These are phyloP conservation scores for Rhizomys pruinosus DNA, from an alignment of 2,113 vertebrate genomes.

Conservation along the genomic window DNA sequence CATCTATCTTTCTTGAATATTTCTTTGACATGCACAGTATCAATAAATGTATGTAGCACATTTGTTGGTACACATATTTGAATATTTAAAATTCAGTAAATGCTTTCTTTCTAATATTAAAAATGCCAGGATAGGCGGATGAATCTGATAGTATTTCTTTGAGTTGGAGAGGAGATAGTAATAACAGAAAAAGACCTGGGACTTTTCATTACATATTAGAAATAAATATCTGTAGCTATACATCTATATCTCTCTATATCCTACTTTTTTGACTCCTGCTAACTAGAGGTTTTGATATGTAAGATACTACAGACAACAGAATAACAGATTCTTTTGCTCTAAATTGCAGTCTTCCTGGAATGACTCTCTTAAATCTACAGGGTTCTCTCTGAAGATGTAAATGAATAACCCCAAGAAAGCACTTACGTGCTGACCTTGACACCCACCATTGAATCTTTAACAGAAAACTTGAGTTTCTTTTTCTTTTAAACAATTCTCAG, in stretches of 20 bases:
- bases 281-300: neutral
- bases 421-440: neutral
- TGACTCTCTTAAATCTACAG: neutral
- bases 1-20: conserved; percentile 6
- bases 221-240: neutral
- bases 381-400: neutral
- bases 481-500: conserved; percentile 33
- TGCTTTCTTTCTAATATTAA: conserved; percentile 47
- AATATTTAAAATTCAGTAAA: conserved; percentile 39
- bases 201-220: neutral
- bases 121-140: neutral
- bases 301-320: neutral
- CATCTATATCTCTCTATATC: no score
- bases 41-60: neutral
- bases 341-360: neutral
- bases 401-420: neutral
- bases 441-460: neutral
- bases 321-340: neutral
- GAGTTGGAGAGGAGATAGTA: neutral
- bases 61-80: conserved; percentile 11
- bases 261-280: neutral
- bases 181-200: neutral
- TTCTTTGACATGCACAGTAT: conserved; percentile 12
- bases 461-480: neutral
- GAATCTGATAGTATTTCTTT: neutral